Evolutionary conservation across 2,113 vertebrate species (phyloP).

Genomic region (Paedocypris sp.): DNA sequence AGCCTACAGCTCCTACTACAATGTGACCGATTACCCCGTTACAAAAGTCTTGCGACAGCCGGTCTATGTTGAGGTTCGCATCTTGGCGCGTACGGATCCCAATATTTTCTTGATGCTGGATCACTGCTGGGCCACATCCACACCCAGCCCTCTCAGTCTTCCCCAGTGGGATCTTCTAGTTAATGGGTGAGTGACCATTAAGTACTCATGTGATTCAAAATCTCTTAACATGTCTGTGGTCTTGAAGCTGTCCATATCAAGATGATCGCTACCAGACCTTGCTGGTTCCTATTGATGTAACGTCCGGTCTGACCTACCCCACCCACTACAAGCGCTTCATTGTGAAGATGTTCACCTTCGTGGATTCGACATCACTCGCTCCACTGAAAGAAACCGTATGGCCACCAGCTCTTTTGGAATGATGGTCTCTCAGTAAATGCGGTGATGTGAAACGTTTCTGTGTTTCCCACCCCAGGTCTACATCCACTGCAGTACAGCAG

Average conservation of each 20-base stretch:
- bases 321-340: conserved; percentile 46
- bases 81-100: conserved; percentile 58
- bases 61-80: conserved; percentile 54
- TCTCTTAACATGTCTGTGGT: not conserved
- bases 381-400: conserved; percentile 43
- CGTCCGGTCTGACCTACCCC: conserved; percentile 34
- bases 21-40: conserved; percentile 43
- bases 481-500: conserved; percentile 1
- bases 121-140: conserved; percentile 59
- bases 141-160: conserved; percentile 19
- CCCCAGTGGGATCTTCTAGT: conserved; percentile 62
- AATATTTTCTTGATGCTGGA: conserved; percentile 54
- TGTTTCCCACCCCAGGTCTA: not conserved
- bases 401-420: too few species aligned
- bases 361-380: not conserved
- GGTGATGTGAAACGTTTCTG: not conserved
- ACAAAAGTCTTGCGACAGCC: conserved; percentile 54
- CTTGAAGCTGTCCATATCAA: conserved; percentile 45
- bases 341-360: conserved; percentile 60
- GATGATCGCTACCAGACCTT: conserved; percentile 46
- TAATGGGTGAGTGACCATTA: conserved; percentile 41
- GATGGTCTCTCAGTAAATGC: too few species aligned
- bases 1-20: conserved; percentile 41
- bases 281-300: conserved; percentile 25
- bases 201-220: too few species aligned